A percentile compares a stretch with the other conserved stretches of the same genome.
These are phyloP conservation scores for Gallinago paraguaiae DNA, from an alignment of 2,113 vertebrate species.

Conservation along the genomic window DNA sequence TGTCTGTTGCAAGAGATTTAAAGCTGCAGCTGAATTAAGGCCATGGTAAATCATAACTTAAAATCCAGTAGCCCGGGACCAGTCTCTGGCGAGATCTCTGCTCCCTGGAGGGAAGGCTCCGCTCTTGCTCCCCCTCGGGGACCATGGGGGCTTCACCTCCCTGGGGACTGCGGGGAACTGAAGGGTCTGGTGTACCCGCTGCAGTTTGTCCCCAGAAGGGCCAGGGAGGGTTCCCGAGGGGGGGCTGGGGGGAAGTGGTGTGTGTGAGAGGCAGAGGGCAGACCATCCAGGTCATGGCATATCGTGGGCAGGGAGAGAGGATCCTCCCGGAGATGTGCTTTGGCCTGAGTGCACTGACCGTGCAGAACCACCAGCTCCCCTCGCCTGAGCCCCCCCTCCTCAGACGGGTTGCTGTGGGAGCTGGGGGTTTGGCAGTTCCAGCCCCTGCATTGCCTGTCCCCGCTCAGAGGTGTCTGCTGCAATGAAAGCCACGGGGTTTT, in stretches of 20 bases:
- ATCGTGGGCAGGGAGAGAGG: background rate
- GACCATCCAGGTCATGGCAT: background rate
- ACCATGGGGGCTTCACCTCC: background rate
- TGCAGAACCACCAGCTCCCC: background rate
- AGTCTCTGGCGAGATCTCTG: background rate
- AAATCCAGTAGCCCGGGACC: background rate
- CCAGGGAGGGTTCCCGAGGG: background rate
- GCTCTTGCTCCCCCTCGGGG: rapidly evolving
- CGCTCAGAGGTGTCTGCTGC: background rate
- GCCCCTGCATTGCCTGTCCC: background rate
- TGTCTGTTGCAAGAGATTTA: background rate
- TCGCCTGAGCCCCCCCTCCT: background rate
- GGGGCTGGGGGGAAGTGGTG: background rate
- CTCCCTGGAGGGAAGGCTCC: background rate
- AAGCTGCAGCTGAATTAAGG: background rate
- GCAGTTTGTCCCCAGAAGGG: background rate
- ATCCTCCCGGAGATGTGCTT: background rate
- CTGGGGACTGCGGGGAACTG: background rate
- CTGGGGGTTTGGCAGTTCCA: background rate
- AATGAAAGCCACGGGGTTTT: background rate
- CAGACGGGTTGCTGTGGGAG: background rate
- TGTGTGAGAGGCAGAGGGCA: background rate
- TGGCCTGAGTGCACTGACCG: background rate
- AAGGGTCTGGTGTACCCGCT: too few relatives aligned
- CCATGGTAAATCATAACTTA: background rate